These are phyloP conservation scores for Tachysurus vachellii DNA, from an alignment of 2,113 vertebrate genomes.

Conservation along the genomic window DNA sequence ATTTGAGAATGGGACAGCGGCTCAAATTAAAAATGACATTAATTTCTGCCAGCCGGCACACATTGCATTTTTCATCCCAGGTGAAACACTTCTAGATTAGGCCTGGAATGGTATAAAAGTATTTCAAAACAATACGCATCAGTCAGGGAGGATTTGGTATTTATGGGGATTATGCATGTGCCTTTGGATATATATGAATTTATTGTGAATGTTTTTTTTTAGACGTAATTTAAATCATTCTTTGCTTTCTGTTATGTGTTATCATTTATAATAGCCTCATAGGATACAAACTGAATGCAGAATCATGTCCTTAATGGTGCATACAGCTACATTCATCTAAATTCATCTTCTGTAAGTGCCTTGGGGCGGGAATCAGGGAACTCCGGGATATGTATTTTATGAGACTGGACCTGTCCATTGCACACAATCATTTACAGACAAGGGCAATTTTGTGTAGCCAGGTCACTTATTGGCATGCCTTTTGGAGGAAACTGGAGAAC, in stretches of 20 bases:
- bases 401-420: neutral
- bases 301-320: neutral
- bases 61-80: constrained; percentile 58
- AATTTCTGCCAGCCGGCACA: constrained; percentile 62
- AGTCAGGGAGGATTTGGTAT: constrained; percentile 42
- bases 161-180: constrained; percentile 13
- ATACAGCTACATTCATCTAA: neutral
- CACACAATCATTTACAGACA: neutral
- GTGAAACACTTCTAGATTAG: constrained; percentile 53
- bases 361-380: neutral
- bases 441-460: neutral
- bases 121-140: constrained; percentile 43
- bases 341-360: neutral
- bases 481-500: neutral
- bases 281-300: neutral
- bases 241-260: neutral
- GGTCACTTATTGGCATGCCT: neutral
- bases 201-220: constrained; percentile 14
- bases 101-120: constrained; percentile 37
- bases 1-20: constrained; percentile 62
- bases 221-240: neutral
- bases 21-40: constrained; percentile 68
- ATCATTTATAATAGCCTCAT: neutral
- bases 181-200: constrained; percentile 9
- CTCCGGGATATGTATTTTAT: neutral